These are phyloP conservation scores for Agelas oroides DNA, from an alignment of 37 sponge, comb jelly and placozoan species.

Conservation along the genomic window DNA sequence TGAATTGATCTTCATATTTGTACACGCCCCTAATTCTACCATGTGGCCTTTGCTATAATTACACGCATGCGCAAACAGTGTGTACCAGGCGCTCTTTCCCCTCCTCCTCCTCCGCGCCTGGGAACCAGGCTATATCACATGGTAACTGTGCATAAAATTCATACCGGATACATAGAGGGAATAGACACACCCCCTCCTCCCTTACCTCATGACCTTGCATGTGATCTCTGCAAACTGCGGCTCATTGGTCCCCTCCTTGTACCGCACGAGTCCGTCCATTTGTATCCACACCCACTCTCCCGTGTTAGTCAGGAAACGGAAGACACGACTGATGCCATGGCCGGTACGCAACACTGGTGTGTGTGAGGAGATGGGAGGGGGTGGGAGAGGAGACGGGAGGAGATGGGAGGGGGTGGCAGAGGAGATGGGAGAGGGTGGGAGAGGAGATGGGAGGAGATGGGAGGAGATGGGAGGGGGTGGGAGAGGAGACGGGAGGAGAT, in stretches of 20 bases:
- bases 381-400: background rate
- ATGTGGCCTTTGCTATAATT: no score
- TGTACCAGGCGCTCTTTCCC: no score
- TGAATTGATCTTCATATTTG: no score
- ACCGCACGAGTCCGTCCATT: constrained; percentile 58
- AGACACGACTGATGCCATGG: constrained; percentile 60
- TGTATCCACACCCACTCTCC: constrained; percentile 84
- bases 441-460: background rate
- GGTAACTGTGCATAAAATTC: no score
- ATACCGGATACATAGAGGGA: no score
- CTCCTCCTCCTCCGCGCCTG: no score
- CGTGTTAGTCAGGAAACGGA: constrained; percentile 62
- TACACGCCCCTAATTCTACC: no score
- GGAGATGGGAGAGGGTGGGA: background rate
- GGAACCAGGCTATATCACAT: no score
- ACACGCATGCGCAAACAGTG: no score
- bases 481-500: background rate
- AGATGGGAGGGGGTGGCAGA: background rate
- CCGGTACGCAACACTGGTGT: constrained; percentile 63
- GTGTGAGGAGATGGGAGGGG: background rate
- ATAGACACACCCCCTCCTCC: no score
- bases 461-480: background rate
- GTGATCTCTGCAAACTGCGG: constrained; percentile 50
- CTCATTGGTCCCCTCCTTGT: constrained; percentile 46
- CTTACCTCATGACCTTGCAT: constrained; percentile 62